A percentile compares a stretch with the other conserved stretches of the same genome.
phyloP scores from a whole-genome alignment of 2,113 vertebrate species.

The Pelusios castaneus region DNA sequence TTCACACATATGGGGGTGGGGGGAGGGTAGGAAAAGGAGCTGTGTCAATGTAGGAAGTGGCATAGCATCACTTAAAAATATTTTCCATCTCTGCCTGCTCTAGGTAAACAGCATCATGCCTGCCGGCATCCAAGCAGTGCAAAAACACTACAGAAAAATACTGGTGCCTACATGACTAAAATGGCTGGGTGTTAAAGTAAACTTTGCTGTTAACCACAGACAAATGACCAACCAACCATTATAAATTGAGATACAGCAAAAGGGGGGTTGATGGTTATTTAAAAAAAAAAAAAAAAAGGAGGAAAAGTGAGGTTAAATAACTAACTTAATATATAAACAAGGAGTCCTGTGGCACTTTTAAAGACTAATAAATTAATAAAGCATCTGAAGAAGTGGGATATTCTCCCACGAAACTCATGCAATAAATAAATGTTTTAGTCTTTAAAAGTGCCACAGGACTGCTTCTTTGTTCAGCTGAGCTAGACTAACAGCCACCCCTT shows the following conservation, averaged over 20 bases:
- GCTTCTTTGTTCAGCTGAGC: too few species aligned
- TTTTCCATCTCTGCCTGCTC: accelerated
- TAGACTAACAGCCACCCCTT: too few species aligned
- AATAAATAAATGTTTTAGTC: too few species aligned
- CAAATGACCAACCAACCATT: accelerated
- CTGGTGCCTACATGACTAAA: neutral
- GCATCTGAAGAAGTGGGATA: too few species aligned
- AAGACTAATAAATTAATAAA: too few species aligned
- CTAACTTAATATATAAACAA: too few species aligned
- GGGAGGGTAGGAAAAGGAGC: conserved; percentile 14
- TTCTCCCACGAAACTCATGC: too few species aligned
- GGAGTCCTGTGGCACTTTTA: too few species aligned
- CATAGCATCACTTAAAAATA: neutral
- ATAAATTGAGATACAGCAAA: neutral
- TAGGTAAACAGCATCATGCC: neutral
- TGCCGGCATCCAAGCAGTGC: neutral
- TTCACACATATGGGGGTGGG: conserved; percentile 3
- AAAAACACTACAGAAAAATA: neutral
- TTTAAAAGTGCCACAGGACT: too few species aligned
- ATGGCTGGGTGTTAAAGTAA: accelerated
- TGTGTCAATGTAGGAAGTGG: neutral
- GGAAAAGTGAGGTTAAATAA: too few species aligned
- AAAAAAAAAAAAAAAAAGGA: too few species aligned
- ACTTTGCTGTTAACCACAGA: neutral
- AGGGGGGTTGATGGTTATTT: neutral